Evolutionary conservation across 2,113 vertebrate genomes (phyloP).

Genomic region (Tachuris rubrigastra): DNA sequence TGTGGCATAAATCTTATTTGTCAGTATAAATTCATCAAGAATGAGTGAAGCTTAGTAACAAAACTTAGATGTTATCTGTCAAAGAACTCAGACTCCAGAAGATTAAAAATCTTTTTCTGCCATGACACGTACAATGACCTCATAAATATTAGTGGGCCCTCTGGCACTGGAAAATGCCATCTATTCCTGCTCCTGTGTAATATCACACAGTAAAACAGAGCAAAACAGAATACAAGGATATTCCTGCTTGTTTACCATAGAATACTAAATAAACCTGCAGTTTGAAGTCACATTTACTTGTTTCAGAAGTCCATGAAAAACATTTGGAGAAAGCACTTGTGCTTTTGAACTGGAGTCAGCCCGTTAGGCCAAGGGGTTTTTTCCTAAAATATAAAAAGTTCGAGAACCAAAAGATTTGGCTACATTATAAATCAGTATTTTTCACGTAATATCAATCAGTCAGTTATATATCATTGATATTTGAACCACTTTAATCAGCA

Average conservation of each 20-base stretch:
- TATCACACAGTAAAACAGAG: neutral
- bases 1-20: neutral
- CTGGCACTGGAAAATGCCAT: slow-evolving; percentile 17
- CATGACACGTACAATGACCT: neutral
- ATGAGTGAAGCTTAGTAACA: neutral
- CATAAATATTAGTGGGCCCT: neutral
- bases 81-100: neutral
- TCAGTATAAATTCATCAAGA: neutral
- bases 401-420: neutral
- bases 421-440: neutral
- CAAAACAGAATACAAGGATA: neutral
- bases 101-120: neutral
- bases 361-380: neutral
- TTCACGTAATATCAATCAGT: neutral
- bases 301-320: neutral
- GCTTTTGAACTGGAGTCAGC: neutral
- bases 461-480: neutral
- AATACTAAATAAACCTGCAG: neutral
- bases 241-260: neutral
- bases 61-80: neutral
- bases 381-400: neutral
- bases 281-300: neutral
- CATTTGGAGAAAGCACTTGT: neutral
- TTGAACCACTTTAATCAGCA: neutral
- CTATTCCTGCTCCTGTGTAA: neutral